Base-by-base conservation (phyloP, 2,888 invertebrate species). In the Tinea pellionella region DNA sequence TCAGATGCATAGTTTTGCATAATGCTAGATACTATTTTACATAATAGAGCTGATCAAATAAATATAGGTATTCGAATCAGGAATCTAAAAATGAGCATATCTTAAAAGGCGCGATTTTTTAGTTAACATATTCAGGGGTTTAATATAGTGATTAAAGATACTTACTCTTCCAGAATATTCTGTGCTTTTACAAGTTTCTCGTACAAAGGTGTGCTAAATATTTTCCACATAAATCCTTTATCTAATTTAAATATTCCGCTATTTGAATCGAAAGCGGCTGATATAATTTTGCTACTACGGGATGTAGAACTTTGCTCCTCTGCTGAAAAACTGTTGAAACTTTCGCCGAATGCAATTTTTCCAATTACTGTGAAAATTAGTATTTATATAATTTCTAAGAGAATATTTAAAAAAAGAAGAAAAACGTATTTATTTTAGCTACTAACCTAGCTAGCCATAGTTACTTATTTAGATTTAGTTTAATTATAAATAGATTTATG, bases 251-350 rank as follows among this genome's bases (percentile, higher is more conserved):
- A 81, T 55, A 92, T 90, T 42, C 89, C 90, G 65, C 91, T 89
- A 68, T 96, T 96, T 3, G 94, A 92, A 0, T 87, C 87, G 63
- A 92, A 90, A 0, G 96, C 93, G 0, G 95, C 91, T 29, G 89
- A 72, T 64, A 96, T 94, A 1, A 94, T 79, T 68, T 82, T 90
- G 1, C 92, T 90, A 32, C 92, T 92, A 60, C 89, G 83, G 0
- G 95, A 94, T 42, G 88, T 67, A 0, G 78, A 67, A 15, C 79
- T 66, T 68, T 90, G 88, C 70, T 94, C 93, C 18, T 84, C 69
- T 0, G 73, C 67, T 0, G 90, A 88, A 67, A 96, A 93, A 68
- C 93, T 90, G 59, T 92, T 78, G 65, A 96, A 87, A 61, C 90
- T 88, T 63, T 90, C 88, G 69, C 93, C 92, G 66, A 96, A 93